Percentiles rank a stretch among this genome's conserved stretches.
Evolutionary conservation across 2,888 invertebrate species (phyloP).

Genomic region (Sarcophaga variegata): DNA sequence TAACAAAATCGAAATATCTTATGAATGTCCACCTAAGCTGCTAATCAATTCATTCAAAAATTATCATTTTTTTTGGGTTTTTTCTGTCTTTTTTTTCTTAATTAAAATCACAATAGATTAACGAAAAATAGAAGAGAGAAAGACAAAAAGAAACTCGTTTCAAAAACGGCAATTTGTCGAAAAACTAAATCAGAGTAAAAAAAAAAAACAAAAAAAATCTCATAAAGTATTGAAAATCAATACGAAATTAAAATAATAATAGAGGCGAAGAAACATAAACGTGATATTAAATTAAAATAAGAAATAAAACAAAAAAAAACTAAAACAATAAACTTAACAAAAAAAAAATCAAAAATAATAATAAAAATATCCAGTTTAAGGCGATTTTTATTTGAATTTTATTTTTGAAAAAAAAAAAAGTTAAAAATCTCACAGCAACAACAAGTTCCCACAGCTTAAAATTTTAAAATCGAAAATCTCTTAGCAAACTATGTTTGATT

Average conservation of each 20-base stretch:
- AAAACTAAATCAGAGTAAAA: constrained; percentile 25
- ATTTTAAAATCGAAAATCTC: not conserved
- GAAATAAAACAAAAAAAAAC: constrained; percentile 6
- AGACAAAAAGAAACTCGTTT: not conserved
- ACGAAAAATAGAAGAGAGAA: not conserved
- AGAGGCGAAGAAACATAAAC: not conserved
- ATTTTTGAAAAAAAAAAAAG: not conserved
- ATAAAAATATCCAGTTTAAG: not conserved
- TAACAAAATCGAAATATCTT: not conserved
- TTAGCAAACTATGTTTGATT: not conserved
- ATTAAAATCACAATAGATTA: constrained; percentile 8
- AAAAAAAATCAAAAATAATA: not conserved
- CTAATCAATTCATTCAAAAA: constrained; percentile 28
- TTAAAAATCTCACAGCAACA: not conserved
- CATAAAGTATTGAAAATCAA: constrained; percentile 1
- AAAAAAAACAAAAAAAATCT: not conserved
- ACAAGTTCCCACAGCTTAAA: constrained; percentile 6
- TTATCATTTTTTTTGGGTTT: not conserved
- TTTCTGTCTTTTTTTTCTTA: not conserved
- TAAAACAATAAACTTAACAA: not conserved
- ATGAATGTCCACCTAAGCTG: not conserved
- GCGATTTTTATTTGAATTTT: not conserved
- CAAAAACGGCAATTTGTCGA: constrained; percentile 27
- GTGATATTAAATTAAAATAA: constrained; percentile 17
- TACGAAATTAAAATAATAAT: constrained; percentile 28